Conservation (phyloP, 2,888 invertebrate species). For the Periphyllus acericola region DNA sequence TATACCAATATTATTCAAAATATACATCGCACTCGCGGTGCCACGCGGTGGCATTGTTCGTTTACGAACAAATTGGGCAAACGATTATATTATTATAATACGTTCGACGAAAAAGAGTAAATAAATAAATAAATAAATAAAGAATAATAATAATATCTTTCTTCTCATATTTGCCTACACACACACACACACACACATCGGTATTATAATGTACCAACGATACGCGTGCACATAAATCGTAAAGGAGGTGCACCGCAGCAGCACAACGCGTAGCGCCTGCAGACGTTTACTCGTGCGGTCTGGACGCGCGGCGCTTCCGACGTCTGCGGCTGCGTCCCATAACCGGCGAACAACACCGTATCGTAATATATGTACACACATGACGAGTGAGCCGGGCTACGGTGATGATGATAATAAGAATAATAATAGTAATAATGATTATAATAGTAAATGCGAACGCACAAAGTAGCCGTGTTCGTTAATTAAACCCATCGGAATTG, state of each 20-base stretch:
- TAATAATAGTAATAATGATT: neutral
- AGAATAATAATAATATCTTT: too few relatives aligned
- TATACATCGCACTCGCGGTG: too few relatives aligned
- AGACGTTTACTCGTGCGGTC: conserved; percentile 14
- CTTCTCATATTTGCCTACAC: neutral
- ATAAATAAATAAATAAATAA: too few relatives aligned
- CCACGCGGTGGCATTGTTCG: too few relatives aligned
- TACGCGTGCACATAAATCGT: too few relatives aligned
- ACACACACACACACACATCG: neutral
- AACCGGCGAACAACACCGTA: neutral
- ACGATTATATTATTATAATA: neutral
- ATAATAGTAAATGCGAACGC: neutral
- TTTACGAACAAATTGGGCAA: neutral
- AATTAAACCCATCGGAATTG: conserved; percentile 51
- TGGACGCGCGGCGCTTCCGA: conserved; percentile 31
- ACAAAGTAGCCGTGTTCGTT: conserved; percentile 46
- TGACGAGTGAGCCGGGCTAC: neutral
- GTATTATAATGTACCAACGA: too few relatives aligned
- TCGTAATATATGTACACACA: neutral
- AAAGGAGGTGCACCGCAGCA: neutral
- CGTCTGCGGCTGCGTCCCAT: neutral
- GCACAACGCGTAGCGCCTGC: neutral
- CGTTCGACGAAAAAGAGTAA: neutral
- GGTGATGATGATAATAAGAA: neutral
- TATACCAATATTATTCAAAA: too few relatives aligned